Evolutionary conservation across 2,888 invertebrate species (phyloP), one percentile per base, ranked within the genome.

Genomic region (Lissocephala sabroskyi): DNA sequence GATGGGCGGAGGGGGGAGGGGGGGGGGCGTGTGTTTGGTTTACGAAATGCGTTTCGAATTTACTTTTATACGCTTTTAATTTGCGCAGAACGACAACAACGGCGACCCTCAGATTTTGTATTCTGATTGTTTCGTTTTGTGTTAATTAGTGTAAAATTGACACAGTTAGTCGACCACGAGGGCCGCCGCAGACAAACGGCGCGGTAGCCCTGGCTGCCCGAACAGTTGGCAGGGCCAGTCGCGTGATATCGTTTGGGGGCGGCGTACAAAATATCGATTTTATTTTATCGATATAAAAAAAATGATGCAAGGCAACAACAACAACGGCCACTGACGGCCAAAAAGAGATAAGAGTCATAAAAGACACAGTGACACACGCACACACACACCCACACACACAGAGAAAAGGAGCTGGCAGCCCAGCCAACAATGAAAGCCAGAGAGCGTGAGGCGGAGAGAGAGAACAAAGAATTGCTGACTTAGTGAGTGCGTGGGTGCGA

Each of bases 11-110:
- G 13, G 32, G n/a, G n/a, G n/a, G n/a, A n/a, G n/a, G n/a, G n/a
- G n/a, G n/a, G n/a, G n/a, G n/a, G n/a, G n/a, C n/a, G n/a, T n/a
- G n/a, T n/a, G n/a, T n/a, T n/a, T n/a, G n/a, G 52, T 42, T 45
- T 61, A 57, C 61, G 57, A 62, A 70, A 76, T 65, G 62, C 64
- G 75, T 68, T 75, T 57, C 58, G 71, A 77, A 75, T 79, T 75
- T 68, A 77, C 73, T 71, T 67, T 65, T 67, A 62, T 77, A 62
- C 57, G 65, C 62, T 67, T 67, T 75, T 75, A 70, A 79, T 75
- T 77, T 71, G 62, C 46, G 53, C 51, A 51, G 35, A 46, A 39
- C 3, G 28, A 37, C 23, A 17, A 16, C 41, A 29, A 18, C 19
- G 9, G 14, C 36, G 32, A 17, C 28, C n/a, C n/a, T n/a, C n/a